Percentiles rank a stretch among this genome's conserved stretches.
phyloP scores from a whole-genome alignment of 2,797 vertebrate species.

The Typhlichthys subterraneus region DNA sequence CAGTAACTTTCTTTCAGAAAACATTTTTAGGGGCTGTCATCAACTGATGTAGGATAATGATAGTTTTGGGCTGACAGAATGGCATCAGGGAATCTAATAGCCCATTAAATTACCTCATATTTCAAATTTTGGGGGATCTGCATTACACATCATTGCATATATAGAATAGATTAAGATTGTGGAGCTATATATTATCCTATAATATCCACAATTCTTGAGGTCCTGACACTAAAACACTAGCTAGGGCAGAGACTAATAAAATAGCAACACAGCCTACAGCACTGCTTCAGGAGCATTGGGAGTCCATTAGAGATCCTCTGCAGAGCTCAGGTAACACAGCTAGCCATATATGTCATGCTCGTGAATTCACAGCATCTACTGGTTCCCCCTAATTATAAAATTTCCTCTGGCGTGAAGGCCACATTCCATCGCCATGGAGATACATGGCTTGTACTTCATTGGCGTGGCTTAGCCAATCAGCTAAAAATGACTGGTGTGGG shows the following conservation, averaged over 20 bases:
- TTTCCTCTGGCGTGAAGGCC: slow-evolving; percentile 59
- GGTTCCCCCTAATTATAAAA: slow-evolving; percentile 72
- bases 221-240: slow-evolving; percentile 39
- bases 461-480: slow-evolving; percentile 20
- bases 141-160: slow-evolving; percentile 30
- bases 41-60: slow-evolving; percentile 68
- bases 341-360: slow-evolving; percentile 63
- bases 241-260: slow-evolving; percentile 53
- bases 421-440: slow-evolving; percentile 65
- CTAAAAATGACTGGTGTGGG: slow-evolving; percentile 18
- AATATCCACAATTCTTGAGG: slow-evolving; percentile 32
- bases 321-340: slow-evolving; percentile 68
- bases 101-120: slow-evolving; percentile 31
- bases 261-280: slow-evolving; percentile 48
- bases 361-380: slow-evolving; percentile 65
- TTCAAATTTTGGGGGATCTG: slow-evolving; percentile 31
- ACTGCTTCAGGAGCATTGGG: slow-evolving; percentile 58
- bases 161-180: slow-evolving; percentile 10
- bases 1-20: slow-evolving; percentile 48
- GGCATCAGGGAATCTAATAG: not conserved
- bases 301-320: slow-evolving; percentile 63
- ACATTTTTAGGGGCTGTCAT: slow-evolving; percentile 62
- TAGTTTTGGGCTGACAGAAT: slow-evolving; percentile 50
- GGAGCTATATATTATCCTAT: not conserved
- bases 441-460: slow-evolving; percentile 35